Evolutionary conservation across 2,113 vertebrate genomes (phyloP).

Genomic region (Cinclus mexicanus): DNA sequence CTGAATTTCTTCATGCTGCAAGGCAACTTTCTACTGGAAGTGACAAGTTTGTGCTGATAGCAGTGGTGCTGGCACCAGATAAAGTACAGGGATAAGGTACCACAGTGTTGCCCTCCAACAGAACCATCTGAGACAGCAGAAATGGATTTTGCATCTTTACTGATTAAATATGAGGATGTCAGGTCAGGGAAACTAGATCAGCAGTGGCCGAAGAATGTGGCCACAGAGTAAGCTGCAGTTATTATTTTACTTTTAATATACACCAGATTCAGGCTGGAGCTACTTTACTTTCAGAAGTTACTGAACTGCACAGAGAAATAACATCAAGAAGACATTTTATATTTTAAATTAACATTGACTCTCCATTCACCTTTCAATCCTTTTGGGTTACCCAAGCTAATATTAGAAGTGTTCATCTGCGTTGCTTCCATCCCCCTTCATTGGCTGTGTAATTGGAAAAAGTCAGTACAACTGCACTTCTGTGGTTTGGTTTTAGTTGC

Average conservation of each 20-base stretch:
- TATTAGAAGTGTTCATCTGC: not conserved
- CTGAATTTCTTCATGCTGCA: not conserved
- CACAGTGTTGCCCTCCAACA: not conserved
- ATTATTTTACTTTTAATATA: not conserved
- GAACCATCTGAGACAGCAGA: not conserved
- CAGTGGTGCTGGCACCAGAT: not conserved
- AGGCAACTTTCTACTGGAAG: not conserved
- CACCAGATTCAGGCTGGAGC: not conserved
- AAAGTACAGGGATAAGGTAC: not conserved
- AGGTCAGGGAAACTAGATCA: not conserved
- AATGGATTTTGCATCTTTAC: not conserved
- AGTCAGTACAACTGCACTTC: not conserved
- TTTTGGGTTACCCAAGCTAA: not conserved
- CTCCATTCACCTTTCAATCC: not conserved
- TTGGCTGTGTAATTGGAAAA: not conserved
- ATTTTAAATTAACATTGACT: not conserved
- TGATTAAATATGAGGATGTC: not conserved
- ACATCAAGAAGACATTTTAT: not conserved
- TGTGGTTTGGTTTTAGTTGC: not conserved
- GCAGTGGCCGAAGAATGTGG: not conserved
- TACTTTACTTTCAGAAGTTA: not conserved
- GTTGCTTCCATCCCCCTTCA: not conserved
- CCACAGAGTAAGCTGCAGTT: not conserved
- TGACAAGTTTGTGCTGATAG: not conserved
- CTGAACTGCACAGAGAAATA: not conserved